Conservation (phyloP, 2,888 invertebrate species). For the Megamerina dolium region DNA sequence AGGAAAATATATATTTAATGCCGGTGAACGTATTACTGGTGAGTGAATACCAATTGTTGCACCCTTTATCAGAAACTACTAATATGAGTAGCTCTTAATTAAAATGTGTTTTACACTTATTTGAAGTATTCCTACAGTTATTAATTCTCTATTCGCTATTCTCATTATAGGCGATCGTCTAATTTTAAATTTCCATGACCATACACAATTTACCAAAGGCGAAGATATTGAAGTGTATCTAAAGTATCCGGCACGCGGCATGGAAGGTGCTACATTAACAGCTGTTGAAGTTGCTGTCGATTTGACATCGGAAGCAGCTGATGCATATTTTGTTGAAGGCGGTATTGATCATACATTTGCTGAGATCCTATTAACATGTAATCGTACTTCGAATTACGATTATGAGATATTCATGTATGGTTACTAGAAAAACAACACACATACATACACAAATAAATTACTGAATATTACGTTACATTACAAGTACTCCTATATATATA, state of each 20-base stretch:
- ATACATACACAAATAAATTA: no score
- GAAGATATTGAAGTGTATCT: conserved; percentile 35
- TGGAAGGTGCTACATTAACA: conserved; percentile 29
- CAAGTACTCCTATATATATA: background rate
- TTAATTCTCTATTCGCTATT: no score
- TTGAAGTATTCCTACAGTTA: no score
- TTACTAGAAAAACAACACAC: conserved; percentile 27
- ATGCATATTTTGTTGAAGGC: conserved; percentile 31
- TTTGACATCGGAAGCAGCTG: conserved; percentile 29
- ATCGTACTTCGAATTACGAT: conserved; percentile 32
- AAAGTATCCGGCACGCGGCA: conserved; percentile 30
- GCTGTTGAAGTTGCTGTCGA: conserved; percentile 37
- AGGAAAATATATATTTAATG: conserved; percentile 37
- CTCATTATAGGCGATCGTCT: conserved; percentile 37
- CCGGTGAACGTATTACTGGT: conserved; percentile 38
- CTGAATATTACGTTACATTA: no score
- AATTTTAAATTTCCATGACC: conserved; percentile 31
- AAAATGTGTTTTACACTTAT: no score
- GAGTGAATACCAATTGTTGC: no score
- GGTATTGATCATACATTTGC: conserved; percentile 33
- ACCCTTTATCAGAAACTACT: no score
- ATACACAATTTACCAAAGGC: conserved; percentile 29
- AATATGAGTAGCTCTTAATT: no score
- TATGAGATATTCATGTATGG: conserved; percentile 43
- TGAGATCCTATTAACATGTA: conserved; percentile 33